phyloP scores from a whole-genome alignment of 2,113 vertebrate species.

The Ceuthmochares aereus region DNA sequence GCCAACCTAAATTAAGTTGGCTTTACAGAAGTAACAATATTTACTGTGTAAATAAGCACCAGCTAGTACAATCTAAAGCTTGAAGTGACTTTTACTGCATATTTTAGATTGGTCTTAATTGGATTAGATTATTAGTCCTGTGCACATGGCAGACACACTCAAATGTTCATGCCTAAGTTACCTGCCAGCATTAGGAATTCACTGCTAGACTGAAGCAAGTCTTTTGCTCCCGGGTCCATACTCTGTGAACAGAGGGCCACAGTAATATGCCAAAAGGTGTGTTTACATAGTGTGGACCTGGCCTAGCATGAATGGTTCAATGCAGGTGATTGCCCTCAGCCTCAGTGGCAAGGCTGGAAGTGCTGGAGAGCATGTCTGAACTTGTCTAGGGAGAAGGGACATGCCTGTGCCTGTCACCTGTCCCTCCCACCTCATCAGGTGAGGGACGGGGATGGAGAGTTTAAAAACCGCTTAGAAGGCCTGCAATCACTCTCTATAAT shows the following conservation, averaged over 20 bases:
- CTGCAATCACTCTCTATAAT: too few relatives aligned
- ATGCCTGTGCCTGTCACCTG: too few relatives aligned
- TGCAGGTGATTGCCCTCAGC: too few relatives aligned
- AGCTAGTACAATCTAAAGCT: neutral
- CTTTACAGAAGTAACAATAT: neutral
- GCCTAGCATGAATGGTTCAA: too few relatives aligned
- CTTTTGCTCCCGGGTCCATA: neutral
- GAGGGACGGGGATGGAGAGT: too few relatives aligned
- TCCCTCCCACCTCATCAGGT: too few relatives aligned
- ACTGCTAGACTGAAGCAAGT: neutral
- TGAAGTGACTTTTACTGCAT: neutral
- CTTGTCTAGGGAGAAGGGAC: too few relatives aligned
- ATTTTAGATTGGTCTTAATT: neutral
- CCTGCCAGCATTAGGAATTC: neutral
- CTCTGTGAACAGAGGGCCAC: neutral
- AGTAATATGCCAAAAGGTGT: neutral
- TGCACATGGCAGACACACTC: neutral
- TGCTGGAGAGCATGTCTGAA: too few relatives aligned
- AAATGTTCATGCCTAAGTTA: neutral
- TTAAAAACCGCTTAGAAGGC: too few relatives aligned
- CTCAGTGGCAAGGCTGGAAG: too few relatives aligned
- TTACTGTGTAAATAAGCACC: neutral
- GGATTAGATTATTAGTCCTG: neutral
- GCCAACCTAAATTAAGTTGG: neutral
- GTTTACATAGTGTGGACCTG: neutral